Conservation (phyloP, 2,797 vertebrate genomes). For the Astyanax mexicanus region DNA sequence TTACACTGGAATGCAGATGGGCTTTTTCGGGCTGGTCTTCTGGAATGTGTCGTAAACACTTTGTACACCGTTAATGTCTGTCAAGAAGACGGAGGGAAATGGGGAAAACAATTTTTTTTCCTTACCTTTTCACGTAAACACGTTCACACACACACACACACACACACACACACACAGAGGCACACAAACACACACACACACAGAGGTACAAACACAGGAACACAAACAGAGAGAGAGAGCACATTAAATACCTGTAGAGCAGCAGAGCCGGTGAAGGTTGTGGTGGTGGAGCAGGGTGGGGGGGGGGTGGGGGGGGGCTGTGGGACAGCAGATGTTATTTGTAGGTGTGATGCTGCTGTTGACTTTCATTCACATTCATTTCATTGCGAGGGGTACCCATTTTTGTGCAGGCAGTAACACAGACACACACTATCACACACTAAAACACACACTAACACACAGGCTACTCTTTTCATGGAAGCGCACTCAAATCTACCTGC, state of each 20-base stretch:
- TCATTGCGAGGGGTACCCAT: slow-evolving; percentile 45
- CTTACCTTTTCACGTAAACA: slow-evolving; percentile 42
- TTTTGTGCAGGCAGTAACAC: slow-evolving; percentile 43
- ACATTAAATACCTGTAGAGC: slow-evolving; percentile 55
- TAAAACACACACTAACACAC: slow-evolving; percentile 28
- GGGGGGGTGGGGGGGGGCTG: slow-evolving; percentile 65
- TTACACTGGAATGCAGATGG: slow-evolving; percentile 54
- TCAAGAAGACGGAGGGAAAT: slow-evolving; percentile 54
- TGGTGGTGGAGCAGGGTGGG: too few species aligned
- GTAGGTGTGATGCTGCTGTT: slow-evolving; percentile 71
- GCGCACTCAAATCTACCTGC: background rate
- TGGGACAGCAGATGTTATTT: slow-evolving; percentile 68
- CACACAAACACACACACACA: slow-evolving; percentile 14
- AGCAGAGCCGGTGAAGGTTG: too few species aligned
- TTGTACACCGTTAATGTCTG: slow-evolving; percentile 62
- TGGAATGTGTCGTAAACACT: slow-evolving; percentile 67
- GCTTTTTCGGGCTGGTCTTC: slow-evolving; percentile 64
- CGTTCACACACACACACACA: slow-evolving; percentile 36
- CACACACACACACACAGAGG: background rate
- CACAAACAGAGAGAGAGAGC: slow-evolving; percentile 31
- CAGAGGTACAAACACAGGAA: background rate
- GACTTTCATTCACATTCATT: slow-evolving; percentile 75
- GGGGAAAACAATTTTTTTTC: slow-evolving; percentile 48
- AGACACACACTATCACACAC: slow-evolving; percentile 26
- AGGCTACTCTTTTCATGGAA: slow-evolving; percentile 9